Conservation (phyloP, 37 sponge, comb jelly and placozoan genomes). For the Halisarca cf. caerulea region DNA sequence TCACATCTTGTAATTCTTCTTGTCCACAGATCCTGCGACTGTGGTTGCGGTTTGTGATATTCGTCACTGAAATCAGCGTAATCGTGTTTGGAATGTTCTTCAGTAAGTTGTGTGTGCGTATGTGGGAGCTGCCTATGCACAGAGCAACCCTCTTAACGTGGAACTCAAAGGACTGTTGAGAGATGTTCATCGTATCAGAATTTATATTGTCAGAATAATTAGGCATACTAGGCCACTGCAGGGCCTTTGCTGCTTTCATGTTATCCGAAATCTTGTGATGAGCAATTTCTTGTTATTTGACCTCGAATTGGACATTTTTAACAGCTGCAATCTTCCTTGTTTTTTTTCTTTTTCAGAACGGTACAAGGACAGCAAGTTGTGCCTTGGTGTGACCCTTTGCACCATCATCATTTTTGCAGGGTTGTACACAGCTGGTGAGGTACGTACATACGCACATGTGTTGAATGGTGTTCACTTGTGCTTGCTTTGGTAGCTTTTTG, state of each 20-base stretch:
- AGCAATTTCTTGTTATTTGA: too few relatives aligned
- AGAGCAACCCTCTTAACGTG: too few relatives aligned
- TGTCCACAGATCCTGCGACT: constrained; percentile 29
- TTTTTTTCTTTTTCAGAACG: constrained; percentile 16
- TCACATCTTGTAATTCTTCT: background rate
- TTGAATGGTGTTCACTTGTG: background rate
- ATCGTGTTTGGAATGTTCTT: constrained; percentile 67
- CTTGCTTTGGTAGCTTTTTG: too few relatives aligned
- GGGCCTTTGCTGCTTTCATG: background rate
- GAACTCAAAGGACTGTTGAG: too few relatives aligned
- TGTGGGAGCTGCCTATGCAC: background rate
- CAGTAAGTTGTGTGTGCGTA: constrained; percentile 62
- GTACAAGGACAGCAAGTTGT: constrained; percentile 9
- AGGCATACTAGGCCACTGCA: background rate
- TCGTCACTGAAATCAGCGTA: constrained; percentile 64
- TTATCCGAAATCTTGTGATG: too few relatives aligned
- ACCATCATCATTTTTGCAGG: constrained; percentile 18
- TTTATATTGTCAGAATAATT: too few relatives aligned
- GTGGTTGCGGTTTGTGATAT: constrained; percentile 50
- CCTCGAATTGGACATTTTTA: too few relatives aligned
- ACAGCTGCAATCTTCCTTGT: too few relatives aligned
- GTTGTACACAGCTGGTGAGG: constrained; percentile 47
- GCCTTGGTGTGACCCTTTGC: constrained; percentile 17
- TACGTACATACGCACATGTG: background rate
- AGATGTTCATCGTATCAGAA: too few relatives aligned